A percentile compares a stretch with the other conserved stretches of the same genome.
phyloP scores from a whole-genome alignment of 2,888 invertebrate genomes.

The Selenia dentaria region DNA sequence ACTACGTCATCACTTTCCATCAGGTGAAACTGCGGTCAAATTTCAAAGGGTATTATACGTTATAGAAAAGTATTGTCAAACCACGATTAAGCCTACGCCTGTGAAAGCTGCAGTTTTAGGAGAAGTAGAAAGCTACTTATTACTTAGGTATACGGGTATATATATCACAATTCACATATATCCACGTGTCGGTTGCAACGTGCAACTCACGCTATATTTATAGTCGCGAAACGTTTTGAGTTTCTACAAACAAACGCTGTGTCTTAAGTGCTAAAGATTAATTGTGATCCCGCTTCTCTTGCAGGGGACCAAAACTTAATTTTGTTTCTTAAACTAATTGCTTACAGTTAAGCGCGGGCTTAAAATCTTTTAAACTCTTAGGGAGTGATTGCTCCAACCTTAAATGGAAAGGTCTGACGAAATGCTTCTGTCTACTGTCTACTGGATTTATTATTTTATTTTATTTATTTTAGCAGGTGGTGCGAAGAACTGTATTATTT shows the following conservation, averaged over 20 bases:
- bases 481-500: background rate
- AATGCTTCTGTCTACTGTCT: slow-evolving; percentile 16
- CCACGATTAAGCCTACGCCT: no score
- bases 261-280: slow-evolving; percentile 64
- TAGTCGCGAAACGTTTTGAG: slow-evolving; percentile 22
- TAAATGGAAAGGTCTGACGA: slow-evolving; percentile 29
- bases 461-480: background rate
- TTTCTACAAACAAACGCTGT: slow-evolving; percentile 42
- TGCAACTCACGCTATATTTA: slow-evolving; percentile 25
- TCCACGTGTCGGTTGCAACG: slow-evolving; percentile 20
- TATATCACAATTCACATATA: slow-evolving; percentile 6
- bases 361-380: slow-evolving; percentile 55
- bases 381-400: slow-evolving; percentile 34
- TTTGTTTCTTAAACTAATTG: slow-evolving; percentile 70
- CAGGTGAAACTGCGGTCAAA: no score
- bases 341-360: slow-evolving; percentile 60
- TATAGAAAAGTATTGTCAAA: no score
- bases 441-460: no score
- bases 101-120: no score
- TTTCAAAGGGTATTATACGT: no score
- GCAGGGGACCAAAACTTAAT: slow-evolving; percentile 70
- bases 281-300: slow-evolving; percentile 69
- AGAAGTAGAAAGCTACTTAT: no score
- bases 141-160: no score
- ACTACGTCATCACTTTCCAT: no score